Evolutionary conservation across 92 coral and sea anemone species (phyloP), one percentile per base, ranked within the genome.

Genomic region (Epizoanthus scotinus): DNA sequence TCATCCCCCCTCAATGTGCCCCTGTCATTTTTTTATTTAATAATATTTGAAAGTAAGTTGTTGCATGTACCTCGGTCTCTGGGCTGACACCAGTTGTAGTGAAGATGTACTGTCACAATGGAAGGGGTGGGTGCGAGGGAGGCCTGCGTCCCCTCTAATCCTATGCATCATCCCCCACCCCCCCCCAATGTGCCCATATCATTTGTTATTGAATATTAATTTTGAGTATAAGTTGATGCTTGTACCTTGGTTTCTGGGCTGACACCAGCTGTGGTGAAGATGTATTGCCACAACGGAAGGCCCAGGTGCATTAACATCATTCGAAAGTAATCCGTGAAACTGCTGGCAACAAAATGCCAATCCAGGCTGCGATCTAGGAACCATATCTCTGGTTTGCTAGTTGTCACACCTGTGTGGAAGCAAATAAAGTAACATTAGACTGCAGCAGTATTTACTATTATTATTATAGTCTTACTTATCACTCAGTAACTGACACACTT

Each of bases 281-380:
- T 89, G 63, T 91, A 96, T 68, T 96, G 99, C 99, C 99, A 96
- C 19, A 91, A 81, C 0, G 99, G 99, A 22, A 96, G 78, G n/a
- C 99, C 98, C 75, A 96, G 97, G 63, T 96, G 99, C 18, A 94
- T 91, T 5, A 96, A 87, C 98, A 96, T 91, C 98, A 96, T 96
- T 59, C 99, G 81, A 69, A 96, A 96, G 83, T 91, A 96, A n/a
- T 85, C 89, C 13, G 91, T 86, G 79, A 96, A 96, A 24, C 90
- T 84, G 13, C 89, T 86, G 17, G 99, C 92, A 25, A 96, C 88
- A 77, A 82, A 96, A 17, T 89, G 77, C 99, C 99, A 96, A 19
- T 94, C 89, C 89, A 96, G 74, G 19, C 96, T 87, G 72, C 98
- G 94, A 71, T 93, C 98, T 66, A 96, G 83, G 54, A 93, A 89